A percentile compares a stretch with the other conserved stretches of the same genome.
phyloP scores from a whole-genome alignment of 2,797 vertebrate genomes.

The Tapirus indicus region DNA sequence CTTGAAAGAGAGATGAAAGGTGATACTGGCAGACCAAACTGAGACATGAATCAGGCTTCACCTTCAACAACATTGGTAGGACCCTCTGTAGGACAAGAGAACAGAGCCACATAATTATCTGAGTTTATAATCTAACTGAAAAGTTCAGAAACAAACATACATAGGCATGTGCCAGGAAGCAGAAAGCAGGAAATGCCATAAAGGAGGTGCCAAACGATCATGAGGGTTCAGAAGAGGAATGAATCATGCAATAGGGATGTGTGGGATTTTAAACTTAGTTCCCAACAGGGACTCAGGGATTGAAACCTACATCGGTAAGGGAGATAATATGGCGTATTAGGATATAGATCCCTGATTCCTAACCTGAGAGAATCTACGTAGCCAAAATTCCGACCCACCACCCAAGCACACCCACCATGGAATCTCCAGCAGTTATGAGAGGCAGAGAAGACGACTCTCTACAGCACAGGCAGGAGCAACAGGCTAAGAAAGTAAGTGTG shows the following conservation, averaged over 20 bases:
- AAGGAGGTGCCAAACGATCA: not conserved
- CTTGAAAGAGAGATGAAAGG: constrained; percentile 66
- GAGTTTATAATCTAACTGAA: constrained; percentile 52
- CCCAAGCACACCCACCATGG: not conserved
- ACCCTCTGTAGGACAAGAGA: constrained; percentile 33
- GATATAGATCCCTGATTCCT: constrained; percentile 25
- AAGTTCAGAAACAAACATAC: constrained; percentile 58
- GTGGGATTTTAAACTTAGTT: not conserved
- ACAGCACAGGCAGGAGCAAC: not conserved
- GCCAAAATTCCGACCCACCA: constrained; percentile 4
- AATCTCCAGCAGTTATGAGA: not conserved
- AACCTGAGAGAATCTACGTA: not conserved
- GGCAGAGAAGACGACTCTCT: not conserved
- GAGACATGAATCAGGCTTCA: constrained; percentile 61
- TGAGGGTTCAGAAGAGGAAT: constrained; percentile 41
- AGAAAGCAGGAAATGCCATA: constrained; percentile 52
- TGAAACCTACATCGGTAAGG: constrained; percentile 9
- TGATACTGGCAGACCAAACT: constrained; percentile 55
- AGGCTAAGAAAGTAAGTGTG: constrained; percentile 9
- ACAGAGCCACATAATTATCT: constrained; percentile 54
- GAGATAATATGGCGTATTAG: constrained; percentile 31
- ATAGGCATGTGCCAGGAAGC: not conserved
- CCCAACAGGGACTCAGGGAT: not conserved
- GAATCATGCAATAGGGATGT: not conserved
- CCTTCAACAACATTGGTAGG: constrained; percentile 56